These are phyloP conservation scores for Chiloscyllium punctatum DNA, from an alignment of 2,797 vertebrate genomes.

Conservation along the genomic window DNA sequence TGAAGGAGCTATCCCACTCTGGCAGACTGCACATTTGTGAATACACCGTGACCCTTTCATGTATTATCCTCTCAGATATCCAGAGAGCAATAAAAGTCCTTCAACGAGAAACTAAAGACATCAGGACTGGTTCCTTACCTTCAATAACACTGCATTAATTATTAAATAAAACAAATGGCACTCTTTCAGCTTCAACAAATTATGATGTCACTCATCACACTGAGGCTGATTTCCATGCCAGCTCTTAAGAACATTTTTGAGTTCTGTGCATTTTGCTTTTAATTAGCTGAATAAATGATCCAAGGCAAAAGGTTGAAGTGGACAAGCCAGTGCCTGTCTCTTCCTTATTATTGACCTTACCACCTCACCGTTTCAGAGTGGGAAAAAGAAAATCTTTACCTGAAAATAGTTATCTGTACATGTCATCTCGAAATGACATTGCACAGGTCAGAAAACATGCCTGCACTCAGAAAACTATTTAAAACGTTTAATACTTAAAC, in stretches of 20 bases:
- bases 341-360: not conserved
- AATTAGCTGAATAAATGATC: not conserved
- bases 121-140: not conserved
- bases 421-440: not conserved
- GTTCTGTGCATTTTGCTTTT: not conserved
- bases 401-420: not conserved
- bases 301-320: not conserved
- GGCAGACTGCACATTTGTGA: not conserved
- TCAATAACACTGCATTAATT: not conserved
- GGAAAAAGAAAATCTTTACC: not conserved
- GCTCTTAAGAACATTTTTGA: not conserved
- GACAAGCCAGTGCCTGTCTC: not conserved
- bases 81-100: not conserved
- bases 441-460: not conserved
- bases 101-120: not conserved
- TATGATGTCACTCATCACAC: not conserved
- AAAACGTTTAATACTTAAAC: not conserved
- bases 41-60: not conserved
- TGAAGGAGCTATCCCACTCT: not conserved
- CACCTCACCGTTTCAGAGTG: not conserved
- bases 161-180: not conserved
- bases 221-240: not conserved
- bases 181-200: not conserved
- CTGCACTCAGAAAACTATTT: not conserved
- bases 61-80: not conserved